Conservation (phyloP, 37 sponge, comb jelly and placozoan species). For the Axinella damicornis region DNA sequence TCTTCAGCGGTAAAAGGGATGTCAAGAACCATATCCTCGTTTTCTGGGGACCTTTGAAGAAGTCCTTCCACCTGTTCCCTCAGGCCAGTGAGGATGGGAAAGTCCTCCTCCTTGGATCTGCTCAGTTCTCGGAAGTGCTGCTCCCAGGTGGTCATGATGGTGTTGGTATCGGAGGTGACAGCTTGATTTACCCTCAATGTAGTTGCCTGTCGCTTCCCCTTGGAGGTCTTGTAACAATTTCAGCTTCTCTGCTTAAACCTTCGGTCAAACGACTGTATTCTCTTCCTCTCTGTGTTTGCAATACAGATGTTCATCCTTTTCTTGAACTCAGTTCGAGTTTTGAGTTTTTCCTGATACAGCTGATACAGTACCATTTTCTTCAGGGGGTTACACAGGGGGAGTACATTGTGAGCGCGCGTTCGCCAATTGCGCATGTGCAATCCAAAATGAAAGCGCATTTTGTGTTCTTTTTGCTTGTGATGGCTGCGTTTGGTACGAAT, state of each 20-base stretch:
- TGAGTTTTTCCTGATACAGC: conserved; percentile 23
- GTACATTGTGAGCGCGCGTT: too few relatives aligned
- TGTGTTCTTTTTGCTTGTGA: too few relatives aligned
- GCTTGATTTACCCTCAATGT: neutral
- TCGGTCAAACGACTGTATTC: neutral
- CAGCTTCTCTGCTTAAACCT: conserved; percentile 8
- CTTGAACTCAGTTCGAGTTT: neutral
- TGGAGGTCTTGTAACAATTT: neutral
- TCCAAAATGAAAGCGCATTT: too few relatives aligned
- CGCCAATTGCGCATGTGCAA: too few relatives aligned
- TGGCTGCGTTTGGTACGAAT: too few relatives aligned
- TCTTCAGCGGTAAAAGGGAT: conserved; percentile 12
- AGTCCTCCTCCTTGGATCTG: too few relatives aligned
- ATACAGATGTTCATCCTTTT: conserved; percentile 10
- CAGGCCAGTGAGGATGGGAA: neutral
- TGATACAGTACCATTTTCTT: too few relatives aligned
- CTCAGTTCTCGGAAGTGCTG: neutral
- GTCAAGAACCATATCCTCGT: conserved; percentile 11
- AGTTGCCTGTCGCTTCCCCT: neutral
- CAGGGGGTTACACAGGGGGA: too few relatives aligned
- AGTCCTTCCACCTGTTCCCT: neutral
- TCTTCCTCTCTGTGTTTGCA: neutral
- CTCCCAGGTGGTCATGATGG: conserved; percentile 10
- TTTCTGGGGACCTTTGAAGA: too few relatives aligned
- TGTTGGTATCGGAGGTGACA: neutral